These are phyloP conservation scores for Tretioscincus oriximinensis DNA, from an alignment of 2,113 vertebrate genomes.

Conservation along the genomic window DNA sequence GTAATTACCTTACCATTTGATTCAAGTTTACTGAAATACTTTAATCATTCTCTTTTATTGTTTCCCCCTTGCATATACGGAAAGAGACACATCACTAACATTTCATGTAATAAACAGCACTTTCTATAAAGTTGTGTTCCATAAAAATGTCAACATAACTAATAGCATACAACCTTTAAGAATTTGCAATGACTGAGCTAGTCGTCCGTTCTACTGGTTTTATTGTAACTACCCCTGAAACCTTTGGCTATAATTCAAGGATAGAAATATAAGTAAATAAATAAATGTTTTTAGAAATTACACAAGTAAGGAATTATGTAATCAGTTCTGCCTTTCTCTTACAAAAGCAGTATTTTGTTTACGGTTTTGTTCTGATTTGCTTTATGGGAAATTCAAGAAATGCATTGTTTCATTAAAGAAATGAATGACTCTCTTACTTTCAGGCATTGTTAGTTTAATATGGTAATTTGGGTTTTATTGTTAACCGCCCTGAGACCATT, in stretches of 20 bases:
- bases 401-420: not conserved
- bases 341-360: not conserved
- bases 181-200: not conserved
- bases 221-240: too few species aligned
- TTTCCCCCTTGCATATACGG: too few species aligned
- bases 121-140: not conserved
- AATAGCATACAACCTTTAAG: not conserved
- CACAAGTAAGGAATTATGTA: not conserved
- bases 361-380: constrained; percentile 1
- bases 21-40: too few species aligned
- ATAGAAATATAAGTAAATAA: too few species aligned
- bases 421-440: not conserved
- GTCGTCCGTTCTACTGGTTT: too few species aligned
- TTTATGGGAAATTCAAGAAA: not conserved
- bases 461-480: too few species aligned
- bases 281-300: not conserved
- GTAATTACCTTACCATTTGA: too few species aligned
- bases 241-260: too few species aligned
- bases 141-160: not conserved
- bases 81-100: not conserved
- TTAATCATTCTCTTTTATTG: not conserved
- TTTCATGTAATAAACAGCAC: not conserved
- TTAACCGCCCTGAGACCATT: too few species aligned
- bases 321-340: not conserved
- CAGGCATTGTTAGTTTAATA: too few species aligned